phyloP scores from a whole-genome alignment of 2,888 invertebrate species.

The Phalera bucephala region DNA sequence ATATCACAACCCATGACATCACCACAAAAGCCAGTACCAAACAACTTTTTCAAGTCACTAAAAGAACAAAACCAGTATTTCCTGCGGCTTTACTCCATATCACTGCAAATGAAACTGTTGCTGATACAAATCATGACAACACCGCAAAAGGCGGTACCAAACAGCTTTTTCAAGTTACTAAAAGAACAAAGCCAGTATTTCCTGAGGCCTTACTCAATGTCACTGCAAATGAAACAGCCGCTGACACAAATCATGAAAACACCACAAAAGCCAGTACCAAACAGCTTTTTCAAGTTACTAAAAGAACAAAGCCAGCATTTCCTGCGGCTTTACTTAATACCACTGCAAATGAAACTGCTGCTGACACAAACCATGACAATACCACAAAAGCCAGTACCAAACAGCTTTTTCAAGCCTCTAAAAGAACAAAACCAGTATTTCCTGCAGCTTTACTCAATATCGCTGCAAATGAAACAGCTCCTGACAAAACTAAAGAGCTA shows the following conservation, averaged over 20 bases:
- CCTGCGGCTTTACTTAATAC: conserved; percentile 55
- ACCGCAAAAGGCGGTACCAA: conserved; percentile 45
- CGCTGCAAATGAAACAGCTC: conserved; percentile 52
- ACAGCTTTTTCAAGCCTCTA: conserved; percentile 50
- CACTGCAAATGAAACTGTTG: conserved; percentile 49
- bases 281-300: conserved; percentile 50
- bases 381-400: conserved; percentile 45
- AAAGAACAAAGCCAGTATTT: conserved; percentile 51
- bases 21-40: conserved; percentile 45
- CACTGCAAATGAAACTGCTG: conserved; percentile 48
- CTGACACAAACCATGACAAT: conserved; percentile 56
- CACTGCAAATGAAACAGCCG: conserved; percentile 54
- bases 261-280: conserved; percentile 45
- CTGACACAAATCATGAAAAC: conserved; percentile 41
- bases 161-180: conserved; percentile 50
- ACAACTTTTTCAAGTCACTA: conserved; percentile 50
- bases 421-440: conserved; percentile 51
- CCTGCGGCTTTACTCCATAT: conserved; percentile 55
- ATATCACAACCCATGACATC: conserved; percentile 39
- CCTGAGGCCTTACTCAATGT: conserved; percentile 55
- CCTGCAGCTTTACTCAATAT: conserved; percentile 55
- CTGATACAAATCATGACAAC: conserved; percentile 52
- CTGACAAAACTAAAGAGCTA: conserved; percentile 51
- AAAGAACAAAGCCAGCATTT: conserved; percentile 51
- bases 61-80: conserved; percentile 51